phyloP scores from a whole-genome alignment of 2,888 invertebrate species.

The Trichogramma evanescens region DNA sequence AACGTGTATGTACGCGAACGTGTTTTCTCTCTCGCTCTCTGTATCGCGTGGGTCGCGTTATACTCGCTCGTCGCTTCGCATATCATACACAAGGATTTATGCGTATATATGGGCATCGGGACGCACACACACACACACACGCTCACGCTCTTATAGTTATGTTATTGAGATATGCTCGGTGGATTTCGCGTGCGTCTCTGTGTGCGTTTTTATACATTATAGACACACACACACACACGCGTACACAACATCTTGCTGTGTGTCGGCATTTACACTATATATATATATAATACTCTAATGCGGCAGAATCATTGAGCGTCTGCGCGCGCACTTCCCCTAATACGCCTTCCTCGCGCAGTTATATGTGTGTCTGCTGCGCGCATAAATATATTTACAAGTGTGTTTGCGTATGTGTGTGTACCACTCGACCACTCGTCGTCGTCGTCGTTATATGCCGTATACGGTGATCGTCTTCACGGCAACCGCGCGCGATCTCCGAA shows the following conservation, averaged over 20 bases:
- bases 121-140: no score
- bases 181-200: not conserved
- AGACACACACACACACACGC: not conserved
- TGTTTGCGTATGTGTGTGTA: no score
- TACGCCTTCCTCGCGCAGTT: no score
- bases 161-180: no score
- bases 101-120: not conserved
- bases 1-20: not conserved
- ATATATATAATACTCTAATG: conserved; percentile 22
- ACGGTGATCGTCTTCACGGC: no score
- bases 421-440: no score
- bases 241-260: not conserved
- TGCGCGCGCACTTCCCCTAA: conserved; percentile 39
- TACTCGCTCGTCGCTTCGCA: no score
- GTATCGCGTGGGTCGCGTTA: not conserved
- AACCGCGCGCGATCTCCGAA: no score
- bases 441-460: no score
- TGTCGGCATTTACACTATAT: conserved; percentile 23
- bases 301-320: conserved; percentile 41
- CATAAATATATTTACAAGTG: conserved; percentile 1
- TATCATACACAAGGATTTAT: no score
- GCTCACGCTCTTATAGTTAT: no score
- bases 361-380: not conserved
- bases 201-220: not conserved
- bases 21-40: not conserved